A percentile compares a stretch with the other conserved stretches of the same genome.
phyloP scores from a whole-genome alignment of 2,113 vertebrate species.

The Eulemur rufifrons region DNA sequence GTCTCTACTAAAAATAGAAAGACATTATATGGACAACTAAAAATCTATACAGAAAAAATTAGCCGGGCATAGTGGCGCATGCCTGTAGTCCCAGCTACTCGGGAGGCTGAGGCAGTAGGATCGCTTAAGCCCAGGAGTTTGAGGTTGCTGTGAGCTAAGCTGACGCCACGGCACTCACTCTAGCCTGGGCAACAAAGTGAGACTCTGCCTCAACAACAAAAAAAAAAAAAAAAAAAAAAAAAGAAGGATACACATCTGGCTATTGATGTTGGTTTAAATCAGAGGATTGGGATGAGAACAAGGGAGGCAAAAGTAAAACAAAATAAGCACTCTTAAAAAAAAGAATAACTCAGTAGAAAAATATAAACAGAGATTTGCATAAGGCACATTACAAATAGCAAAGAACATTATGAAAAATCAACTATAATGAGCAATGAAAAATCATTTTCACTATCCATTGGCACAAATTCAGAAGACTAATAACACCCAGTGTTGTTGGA shows the following conservation, averaged over 20 bases:
- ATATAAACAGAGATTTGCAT: background rate
- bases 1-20: too few relatives aligned
- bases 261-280: background rate
- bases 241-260: background rate
- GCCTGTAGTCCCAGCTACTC: too few relatives aligned
- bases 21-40: too few relatives aligned
- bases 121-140: too few relatives aligned
- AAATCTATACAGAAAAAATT: too few relatives aligned
- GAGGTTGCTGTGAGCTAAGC: too few relatives aligned
- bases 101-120: too few relatives aligned
- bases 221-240: too few relatives aligned
- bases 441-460: background rate
- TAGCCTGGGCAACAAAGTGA: too few relatives aligned
- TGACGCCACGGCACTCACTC: too few relatives aligned
- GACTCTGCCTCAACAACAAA: too few relatives aligned
- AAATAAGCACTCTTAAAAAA: background rate
- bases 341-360: background rate
- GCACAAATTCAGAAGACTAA: background rate
- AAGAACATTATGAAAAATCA: background rate
- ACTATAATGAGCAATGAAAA: background rate
- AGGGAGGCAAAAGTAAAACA: background rate
- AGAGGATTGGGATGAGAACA: background rate
- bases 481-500: background rate
- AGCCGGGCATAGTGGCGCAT: too few relatives aligned
- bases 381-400: background rate